Evolutionary conservation across 2,797 vertebrate genomes (phyloP).

Genomic region (Hirundo rustica): DNA sequence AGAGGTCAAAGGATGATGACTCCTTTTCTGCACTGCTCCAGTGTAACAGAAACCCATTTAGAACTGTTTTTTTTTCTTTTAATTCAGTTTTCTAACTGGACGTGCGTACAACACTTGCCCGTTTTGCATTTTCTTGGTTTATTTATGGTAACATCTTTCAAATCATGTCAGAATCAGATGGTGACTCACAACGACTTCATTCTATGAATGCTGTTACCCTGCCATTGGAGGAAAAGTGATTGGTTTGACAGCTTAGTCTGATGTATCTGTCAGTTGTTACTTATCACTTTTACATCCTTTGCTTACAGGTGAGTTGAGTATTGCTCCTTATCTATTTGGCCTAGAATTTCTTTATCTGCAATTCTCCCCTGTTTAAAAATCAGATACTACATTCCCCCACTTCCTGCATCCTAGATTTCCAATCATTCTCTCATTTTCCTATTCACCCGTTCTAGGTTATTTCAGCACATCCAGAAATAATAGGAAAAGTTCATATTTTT

Average conservation of each 20-base stretch:
- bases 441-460: not conserved
- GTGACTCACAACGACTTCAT: slow-evolving; percentile 33
- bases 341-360: slow-evolving; percentile 48
- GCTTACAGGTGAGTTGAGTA: slow-evolving; percentile 42
- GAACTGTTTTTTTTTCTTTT: not conserved
- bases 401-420: slow-evolving; percentile 15
- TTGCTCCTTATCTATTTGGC: slow-evolving; percentile 44
- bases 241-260: slow-evolving; percentile 35
- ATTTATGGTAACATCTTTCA: slow-evolving; percentile 29
- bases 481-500: not conserved
- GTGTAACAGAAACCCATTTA: not conserved
- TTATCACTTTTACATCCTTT: slow-evolving; percentile 47
- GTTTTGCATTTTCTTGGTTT: slow-evolving; percentile 15
- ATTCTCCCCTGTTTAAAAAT: slow-evolving; percentile 35
- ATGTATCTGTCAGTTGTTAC: slow-evolving; percentile 46
- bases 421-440: slow-evolving; percentile 10
- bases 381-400: not conserved
- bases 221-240: slow-evolving; percentile 6
- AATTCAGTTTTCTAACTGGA: not conserved
- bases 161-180: slow-evolving; percentile 31
- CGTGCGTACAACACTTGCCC: not conserved
- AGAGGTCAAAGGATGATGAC: not conserved
- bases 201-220: not conserved
- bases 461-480: not conserved
- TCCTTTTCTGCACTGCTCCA: not conserved